phyloP scores from a whole-genome alignment of 2,797 vertebrate species.

The Scolopax bukidnonensis region DNA sequence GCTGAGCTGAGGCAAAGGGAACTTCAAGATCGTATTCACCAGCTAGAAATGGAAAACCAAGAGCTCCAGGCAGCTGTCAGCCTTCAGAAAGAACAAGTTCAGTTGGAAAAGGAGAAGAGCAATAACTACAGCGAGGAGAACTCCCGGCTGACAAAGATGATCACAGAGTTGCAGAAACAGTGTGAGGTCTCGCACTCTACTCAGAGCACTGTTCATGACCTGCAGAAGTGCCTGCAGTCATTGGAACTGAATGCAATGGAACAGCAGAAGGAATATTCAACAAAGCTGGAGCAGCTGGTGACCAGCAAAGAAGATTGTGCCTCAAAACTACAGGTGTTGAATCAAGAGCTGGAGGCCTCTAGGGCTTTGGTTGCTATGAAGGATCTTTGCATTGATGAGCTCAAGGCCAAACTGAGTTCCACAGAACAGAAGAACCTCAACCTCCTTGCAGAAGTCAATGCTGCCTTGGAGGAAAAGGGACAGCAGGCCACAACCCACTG shows the following conservation, averaged over 20 bases:
- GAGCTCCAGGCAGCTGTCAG: conserved; percentile 76
- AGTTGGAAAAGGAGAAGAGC: conserved; percentile 65
- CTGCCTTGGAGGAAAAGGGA: conserved; percentile 77
- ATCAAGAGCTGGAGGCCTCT: conserved; percentile 79
- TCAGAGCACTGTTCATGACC: conserved; percentile 77
- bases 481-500: conserved; percentile 75
- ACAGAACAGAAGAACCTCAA: conserved; percentile 81
- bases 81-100: conserved; percentile 63
- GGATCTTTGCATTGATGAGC: conserved; percentile 67
- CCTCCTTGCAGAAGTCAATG: conserved; percentile 77
- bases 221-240: conserved; percentile 76
- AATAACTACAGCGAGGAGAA: conserved; percentile 51
- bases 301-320: conserved; percentile 43
- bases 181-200: conserved; percentile 80
- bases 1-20: conserved; percentile 88
- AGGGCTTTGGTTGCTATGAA: conserved; percentile 64
- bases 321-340: conserved; percentile 68
- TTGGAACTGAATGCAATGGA: conserved; percentile 55
- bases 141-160: conserved; percentile 64
- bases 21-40: conserved; percentile 83
- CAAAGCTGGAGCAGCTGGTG: conserved; percentile 56
- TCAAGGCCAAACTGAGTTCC: conserved; percentile 75
- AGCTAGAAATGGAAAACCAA: conserved; percentile 85
- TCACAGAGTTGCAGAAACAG: conserved; percentile 86
- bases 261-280: conserved; percentile 47